These are phyloP conservation scores for Argynnis bischoffii DNA, from an alignment of 2,888 invertebrate genomes.

Conservation along the genomic window DNA sequence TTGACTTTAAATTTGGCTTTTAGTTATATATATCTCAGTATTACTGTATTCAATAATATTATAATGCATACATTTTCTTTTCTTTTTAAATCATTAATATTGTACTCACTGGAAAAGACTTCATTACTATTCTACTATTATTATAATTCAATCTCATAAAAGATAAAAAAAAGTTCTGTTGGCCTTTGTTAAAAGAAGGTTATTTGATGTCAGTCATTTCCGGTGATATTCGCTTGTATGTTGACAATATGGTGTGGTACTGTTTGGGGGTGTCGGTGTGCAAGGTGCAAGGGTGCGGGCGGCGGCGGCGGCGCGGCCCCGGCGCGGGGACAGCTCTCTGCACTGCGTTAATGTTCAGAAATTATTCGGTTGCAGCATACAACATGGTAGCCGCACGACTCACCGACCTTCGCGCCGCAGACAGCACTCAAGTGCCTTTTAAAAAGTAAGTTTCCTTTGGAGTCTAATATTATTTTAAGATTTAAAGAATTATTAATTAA, in stretches of 20 bases:
- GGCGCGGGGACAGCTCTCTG: conserved; percentile 43
- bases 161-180: too few relatives aligned
- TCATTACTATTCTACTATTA: neutral
- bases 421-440: conserved; percentile 98
- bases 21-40: too few relatives aligned
- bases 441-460: conserved; percentile 91
- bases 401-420: conserved; percentile 95
- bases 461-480: neutral
- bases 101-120: conserved; percentile 18
- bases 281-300: conserved; percentile 45
- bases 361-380: conserved; percentile 94
- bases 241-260: conserved; percentile 80
- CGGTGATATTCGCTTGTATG: conserved; percentile 55
- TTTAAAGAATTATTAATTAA: neutral
- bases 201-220: conserved; percentile 41
- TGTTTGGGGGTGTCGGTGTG: conserved; percentile 29
- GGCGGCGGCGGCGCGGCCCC: conserved; percentile 46
- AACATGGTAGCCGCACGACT: conserved; percentile 99
- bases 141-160: too few relatives aligned
- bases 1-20: too few relatives aligned
- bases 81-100: neutral
- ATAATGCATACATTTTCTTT: too few relatives aligned
- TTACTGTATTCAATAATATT: too few relatives aligned
- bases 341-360: conserved; percentile 83
- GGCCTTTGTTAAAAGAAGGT: too few relatives aligned